Percentiles rank a stretch among this genome's conserved stretches.
Conservation (phyloP, 2,113 vertebrate genomes). For the Donacobius atricapilla region DNA sequence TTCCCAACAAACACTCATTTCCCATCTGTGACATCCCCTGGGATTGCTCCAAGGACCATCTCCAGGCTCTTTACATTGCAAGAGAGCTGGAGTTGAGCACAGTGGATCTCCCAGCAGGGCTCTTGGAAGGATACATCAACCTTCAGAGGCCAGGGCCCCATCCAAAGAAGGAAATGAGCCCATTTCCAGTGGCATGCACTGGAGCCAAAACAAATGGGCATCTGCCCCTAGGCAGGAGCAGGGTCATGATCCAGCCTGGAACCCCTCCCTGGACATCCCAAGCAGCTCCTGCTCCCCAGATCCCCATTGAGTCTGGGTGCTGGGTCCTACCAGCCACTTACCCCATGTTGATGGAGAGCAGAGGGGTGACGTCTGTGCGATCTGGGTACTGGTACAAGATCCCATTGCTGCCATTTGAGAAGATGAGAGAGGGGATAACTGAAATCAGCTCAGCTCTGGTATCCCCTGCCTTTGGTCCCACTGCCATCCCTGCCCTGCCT, state of each 20-base stretch:
- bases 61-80: rapidly evolving
- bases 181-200: rapidly evolving
- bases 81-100: neutral
- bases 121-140: neutral
- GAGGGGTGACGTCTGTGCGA: conserved; percentile 83
- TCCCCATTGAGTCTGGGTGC: rapidly evolving
- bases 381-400: conserved; percentile 91
- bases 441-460: neutral
- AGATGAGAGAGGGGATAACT: neutral
- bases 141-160: neutral
- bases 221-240: neutral
- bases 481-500: neutral
- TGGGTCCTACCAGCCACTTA: conserved; percentile 45
- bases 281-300: neutral
- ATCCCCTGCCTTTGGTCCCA: neutral
- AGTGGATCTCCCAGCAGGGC: rapidly evolving
- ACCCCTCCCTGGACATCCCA: neutral
- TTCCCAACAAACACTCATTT: neutral
- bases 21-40: neutral
- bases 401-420: conserved; percentile 77
- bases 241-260: neutral
- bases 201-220: neutral
- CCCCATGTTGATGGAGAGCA: conserved; percentile 95
- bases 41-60: neutral
- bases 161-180: neutral